phyloP scores from a whole-genome alignment of 2,888 invertebrate species.

The Meiosimyza decipiens region DNA sequence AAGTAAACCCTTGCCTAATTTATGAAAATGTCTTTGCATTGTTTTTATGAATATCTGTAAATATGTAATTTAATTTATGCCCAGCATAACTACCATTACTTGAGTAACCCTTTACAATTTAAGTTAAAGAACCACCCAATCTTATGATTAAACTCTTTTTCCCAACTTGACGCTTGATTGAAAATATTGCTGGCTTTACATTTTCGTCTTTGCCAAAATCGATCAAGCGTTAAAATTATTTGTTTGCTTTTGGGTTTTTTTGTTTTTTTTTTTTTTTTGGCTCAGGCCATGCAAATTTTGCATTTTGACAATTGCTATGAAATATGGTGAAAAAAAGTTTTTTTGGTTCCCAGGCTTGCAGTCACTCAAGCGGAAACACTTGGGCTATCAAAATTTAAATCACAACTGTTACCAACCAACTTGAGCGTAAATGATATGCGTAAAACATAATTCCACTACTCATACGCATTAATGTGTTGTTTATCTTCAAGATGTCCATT shows the following conservation, averaged over 20 bases:
- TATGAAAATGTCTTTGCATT: background rate
- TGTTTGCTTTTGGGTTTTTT: background rate
- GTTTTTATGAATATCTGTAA: background rate
- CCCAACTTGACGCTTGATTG: constrained; percentile 1
- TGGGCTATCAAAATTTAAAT: constrained; percentile 9
- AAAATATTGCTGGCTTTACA: background rate
- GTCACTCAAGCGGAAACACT: constrained; percentile 18
- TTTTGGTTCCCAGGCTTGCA: constrained; percentile 10
- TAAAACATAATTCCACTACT: background rate
- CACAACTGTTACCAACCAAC: constrained; percentile 1
- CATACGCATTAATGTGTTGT: background rate
- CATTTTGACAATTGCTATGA: constrained; percentile 6
- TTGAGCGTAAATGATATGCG: background rate
- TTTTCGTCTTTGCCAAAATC: background rate
- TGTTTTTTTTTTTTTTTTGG: no score
- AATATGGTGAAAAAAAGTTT: background rate
- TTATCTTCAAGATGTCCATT: constrained; percentile 2
- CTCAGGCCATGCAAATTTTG: constrained; percentile 12
- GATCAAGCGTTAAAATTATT: constrained; percentile 11
- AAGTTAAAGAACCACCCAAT: no score
- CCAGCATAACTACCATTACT: background rate
- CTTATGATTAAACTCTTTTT: no score
- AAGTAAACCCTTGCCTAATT: background rate
- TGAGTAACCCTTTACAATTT: constrained; percentile 1
- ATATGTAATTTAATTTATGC: constrained; percentile 8